Conservation (phyloP, 2,888 invertebrate species). For the Lepetodrilus schrolli region DNA sequence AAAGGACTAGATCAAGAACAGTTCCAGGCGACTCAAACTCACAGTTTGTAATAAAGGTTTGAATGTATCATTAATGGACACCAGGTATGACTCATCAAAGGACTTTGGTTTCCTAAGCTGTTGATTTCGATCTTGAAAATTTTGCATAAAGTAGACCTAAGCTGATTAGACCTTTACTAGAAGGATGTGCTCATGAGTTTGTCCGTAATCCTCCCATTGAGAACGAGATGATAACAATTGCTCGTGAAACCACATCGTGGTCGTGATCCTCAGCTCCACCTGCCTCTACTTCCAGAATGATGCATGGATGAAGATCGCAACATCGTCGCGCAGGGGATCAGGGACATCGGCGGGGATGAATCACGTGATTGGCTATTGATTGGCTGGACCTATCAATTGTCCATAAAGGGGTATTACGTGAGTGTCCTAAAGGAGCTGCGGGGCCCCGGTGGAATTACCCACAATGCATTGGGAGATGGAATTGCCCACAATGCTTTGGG, state of each 20-base stretch:
- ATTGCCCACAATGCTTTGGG: background rate
- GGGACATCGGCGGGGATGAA: background rate
- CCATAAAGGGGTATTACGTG: background rate
- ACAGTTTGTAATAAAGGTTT: too few species aligned
- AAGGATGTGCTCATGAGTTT: background rate
- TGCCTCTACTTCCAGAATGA: background rate
- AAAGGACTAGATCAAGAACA: too few species aligned
- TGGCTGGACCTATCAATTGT: background rate
- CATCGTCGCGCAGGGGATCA: too few species aligned
- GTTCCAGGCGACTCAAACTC: too few species aligned
- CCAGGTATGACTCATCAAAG: background rate
- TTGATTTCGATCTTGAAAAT: background rate
- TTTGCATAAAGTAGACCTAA: conserved; percentile 6
- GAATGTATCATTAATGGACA: too few species aligned
- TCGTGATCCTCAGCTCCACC: background rate
- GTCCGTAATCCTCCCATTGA: background rate
- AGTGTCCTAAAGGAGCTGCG: background rate
- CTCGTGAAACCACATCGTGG: background rate
- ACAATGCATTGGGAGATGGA: background rate
- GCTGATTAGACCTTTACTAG: background rate
- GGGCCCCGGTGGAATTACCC: background rate
- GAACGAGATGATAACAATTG: background rate
- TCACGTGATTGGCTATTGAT: conserved; percentile 13
- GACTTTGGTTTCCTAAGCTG: background rate
- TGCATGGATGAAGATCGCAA: background rate